phyloP scores from a whole-genome alignment of 2,888 invertebrate species.

The Malthinus seriepunctatus region DNA sequence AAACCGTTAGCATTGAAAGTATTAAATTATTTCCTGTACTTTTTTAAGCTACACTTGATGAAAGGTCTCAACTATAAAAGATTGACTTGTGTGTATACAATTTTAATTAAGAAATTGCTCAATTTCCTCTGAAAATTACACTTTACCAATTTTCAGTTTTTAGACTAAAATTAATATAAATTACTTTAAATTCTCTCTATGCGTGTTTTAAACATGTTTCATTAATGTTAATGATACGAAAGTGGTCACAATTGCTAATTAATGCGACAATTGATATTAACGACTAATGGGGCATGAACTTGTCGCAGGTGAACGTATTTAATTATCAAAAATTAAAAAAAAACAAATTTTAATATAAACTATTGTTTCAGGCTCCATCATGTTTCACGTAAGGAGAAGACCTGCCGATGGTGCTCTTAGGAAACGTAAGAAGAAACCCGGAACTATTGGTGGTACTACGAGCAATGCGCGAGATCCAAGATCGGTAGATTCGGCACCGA shows the following conservation, averaged over 20 bases:
- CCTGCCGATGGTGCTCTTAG: conserved; percentile 90
- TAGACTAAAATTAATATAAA: neutral
- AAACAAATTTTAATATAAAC: too few species aligned
- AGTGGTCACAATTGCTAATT: too few species aligned
- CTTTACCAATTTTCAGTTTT: too few species aligned
- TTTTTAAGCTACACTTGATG: neutral
- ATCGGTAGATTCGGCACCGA: conserved; percentile 65
- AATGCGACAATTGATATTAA: too few species aligned
- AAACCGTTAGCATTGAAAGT: conserved; percentile 3
- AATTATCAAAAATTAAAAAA: too few species aligned
- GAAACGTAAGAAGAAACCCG: conserved; percentile 80
- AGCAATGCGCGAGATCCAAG: conserved; percentile 62
- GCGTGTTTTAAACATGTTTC: too few species aligned
- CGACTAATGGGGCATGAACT: neutral
- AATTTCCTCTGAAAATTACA: too few species aligned
- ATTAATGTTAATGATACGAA: too few species aligned
- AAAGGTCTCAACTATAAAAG: too few species aligned
- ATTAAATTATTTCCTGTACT: conserved; percentile 5
- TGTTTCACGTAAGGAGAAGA: conserved; percentile 94
- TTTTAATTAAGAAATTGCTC: neutral
- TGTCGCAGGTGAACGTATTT: neutral
- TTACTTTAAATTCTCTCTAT: neutral
- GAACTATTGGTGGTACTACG: conserved; percentile 54
- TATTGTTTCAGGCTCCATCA: conserved; percentile 78
- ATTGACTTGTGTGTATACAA: neutral